Evolutionary conservation across 64 coral and sea anemone species (phyloP), one percentile per base, ranked within the genome.

Genomic region (Montipora cactus): DNA sequence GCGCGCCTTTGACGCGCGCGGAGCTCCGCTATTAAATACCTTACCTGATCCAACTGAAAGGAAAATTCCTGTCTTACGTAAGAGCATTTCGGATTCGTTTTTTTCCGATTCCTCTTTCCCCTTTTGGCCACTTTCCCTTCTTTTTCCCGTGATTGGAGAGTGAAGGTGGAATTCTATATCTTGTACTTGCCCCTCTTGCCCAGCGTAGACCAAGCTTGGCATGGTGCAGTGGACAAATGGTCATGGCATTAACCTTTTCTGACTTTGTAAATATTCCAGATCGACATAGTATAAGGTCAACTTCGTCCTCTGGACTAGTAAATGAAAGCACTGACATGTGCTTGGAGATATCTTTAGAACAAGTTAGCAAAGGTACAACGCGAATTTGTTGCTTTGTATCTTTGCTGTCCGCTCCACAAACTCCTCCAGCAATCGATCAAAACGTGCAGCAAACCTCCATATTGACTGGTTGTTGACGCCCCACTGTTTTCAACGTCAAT

Each of bases 81-180:
- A 88, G 47, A 88, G 21, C 13, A 58, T 59, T 44, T 88, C 18
- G 57, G 87, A 88, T 49, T 88, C 71, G 18, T 51, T 76, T 45
- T 37, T 89, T 89, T 20, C 23, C 75, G 19, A 78, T 44, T 73
- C 74, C 51, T 61, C 74, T 57, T 45, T 78, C 55, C 3, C 55
- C 53, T 77, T 47, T 89, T 8, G 74, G 74, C 74, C 87, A 78
- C 53, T 74, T 73, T 13, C 53, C 50, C 52, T 76, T 78, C 5
- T 28, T 48, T 76, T 89, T 77, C 13, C 87, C 73, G 14, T 89
- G 87, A 55, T 78, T 77, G n/a, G 72, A 89, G n/a, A 77, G 58
- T 16, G 51, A 23, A 19, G 23, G 37, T 13, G 87, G 87, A 77
- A 89, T 74, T 73, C 74, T 49, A 19, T 52, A 89, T 78, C 87